Evolutionary conservation across 2,888 invertebrate genomes (phyloP).

Genomic region (Steinernema carpocapsae): DNA sequence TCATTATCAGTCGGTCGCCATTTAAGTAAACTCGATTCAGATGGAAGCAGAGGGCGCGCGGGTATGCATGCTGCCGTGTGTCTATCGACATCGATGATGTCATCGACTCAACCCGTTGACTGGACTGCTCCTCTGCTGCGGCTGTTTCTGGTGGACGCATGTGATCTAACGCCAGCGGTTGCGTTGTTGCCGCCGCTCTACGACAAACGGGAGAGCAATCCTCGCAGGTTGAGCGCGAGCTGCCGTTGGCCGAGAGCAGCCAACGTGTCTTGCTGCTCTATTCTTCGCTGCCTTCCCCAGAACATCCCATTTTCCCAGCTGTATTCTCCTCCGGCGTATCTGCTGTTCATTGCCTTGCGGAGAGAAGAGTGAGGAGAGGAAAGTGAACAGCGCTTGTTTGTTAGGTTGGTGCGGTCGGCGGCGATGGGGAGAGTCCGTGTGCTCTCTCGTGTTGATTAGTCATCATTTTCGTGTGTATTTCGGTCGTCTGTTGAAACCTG

Average conservation of each 20-base stretch:
- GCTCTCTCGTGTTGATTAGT: slow-evolving; percentile 2
- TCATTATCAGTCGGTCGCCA: too few species aligned
- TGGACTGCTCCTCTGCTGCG: neutral
- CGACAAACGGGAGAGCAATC: slow-evolving; percentile 12
- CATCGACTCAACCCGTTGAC: neutral
- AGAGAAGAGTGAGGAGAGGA: too few species aligned
- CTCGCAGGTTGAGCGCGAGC: neutral
- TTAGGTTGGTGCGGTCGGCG: slow-evolving; percentile 5
- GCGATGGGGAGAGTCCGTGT: neutral
- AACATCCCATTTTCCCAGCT: too few species aligned
- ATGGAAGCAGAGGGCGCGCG: too few species aligned
- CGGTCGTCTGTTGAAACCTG: neutral
- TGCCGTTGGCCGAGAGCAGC: neutral
- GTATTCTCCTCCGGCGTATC: too few species aligned
- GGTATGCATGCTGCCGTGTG: neutral
- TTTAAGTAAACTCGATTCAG: too few species aligned
- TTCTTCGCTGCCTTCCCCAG: neutral
- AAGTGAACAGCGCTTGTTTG: neutral
- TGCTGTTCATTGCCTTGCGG: too few species aligned
- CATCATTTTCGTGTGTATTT: neutral
- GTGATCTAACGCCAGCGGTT: slow-evolving; percentile 1
- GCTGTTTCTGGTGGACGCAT: neutral
- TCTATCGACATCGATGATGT: neutral
- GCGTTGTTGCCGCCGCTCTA: neutral
- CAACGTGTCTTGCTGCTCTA: neutral